phyloP scores from a whole-genome alignment of 2,797 vertebrate species.

The Epinephelus malabaricus region DNA sequence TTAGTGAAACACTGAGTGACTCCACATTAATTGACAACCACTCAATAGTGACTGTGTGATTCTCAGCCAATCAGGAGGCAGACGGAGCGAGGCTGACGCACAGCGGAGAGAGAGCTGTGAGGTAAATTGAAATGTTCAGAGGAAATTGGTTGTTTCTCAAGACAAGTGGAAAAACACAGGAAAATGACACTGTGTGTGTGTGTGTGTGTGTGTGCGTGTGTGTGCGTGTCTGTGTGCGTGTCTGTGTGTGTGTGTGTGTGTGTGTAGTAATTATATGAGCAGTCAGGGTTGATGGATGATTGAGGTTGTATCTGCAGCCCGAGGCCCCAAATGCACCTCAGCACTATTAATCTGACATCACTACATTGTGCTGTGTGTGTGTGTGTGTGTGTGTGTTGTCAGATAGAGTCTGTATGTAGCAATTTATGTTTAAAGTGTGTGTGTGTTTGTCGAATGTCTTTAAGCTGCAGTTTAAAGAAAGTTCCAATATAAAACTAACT shows the following conservation, averaged over 20 bases:
- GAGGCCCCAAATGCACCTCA: conserved; percentile 49
- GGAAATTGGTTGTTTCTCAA: conserved; percentile 67
- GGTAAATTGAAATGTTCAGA: conserved; percentile 64
- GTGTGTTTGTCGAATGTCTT: conserved; percentile 10
- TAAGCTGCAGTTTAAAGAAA: conserved; percentile 30
- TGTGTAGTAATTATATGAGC: conserved; percentile 73
- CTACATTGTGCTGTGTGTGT: conserved; percentile 1
- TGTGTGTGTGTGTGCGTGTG: conserved; percentile 37
- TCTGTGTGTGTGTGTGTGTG: conserved; percentile 37
- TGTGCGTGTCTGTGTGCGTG: conserved; percentile 51
- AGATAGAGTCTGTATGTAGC: neutral
- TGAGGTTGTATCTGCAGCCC: conserved; percentile 65
- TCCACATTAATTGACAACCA: no score
- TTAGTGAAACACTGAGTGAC: conserved; percentile 2
- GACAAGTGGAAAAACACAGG: conserved; percentile 59
- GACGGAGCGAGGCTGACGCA: neutral
- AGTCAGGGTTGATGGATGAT: conserved; percentile 75
- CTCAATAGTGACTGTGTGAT: no score
- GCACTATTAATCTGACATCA: conserved; percentile 58
- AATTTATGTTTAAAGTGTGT: neutral
- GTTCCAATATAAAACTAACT: conserved; percentile 16
- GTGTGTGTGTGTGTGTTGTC: neutral
- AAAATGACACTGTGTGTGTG: conserved; percentile 44
- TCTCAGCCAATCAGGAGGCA: neutral
- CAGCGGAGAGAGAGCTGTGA: neutral